Evolutionary conservation across 2,113 vertebrate genomes (phyloP), one percentile per base, ranked within the genome.

Genomic region (Alouatta palliata): DNA sequence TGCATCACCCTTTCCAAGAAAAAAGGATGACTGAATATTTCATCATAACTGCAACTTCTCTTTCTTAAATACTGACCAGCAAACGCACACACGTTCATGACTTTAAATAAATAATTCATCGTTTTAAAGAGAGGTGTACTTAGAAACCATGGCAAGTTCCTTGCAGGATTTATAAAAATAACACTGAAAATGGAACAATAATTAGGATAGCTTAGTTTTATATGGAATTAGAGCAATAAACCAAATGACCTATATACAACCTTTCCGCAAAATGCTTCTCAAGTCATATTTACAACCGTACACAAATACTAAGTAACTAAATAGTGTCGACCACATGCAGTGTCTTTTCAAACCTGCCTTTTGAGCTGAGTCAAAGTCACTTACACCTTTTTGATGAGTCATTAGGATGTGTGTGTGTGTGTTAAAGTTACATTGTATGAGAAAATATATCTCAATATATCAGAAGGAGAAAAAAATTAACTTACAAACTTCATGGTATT

Each of bases 121-220:
- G 8, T 66, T 89, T 32, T 19, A 23, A 27, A 83, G 35, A 52
- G 68, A 87, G 7, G 1, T 47, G 8, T 54, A 21, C 47, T 4
- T 61, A 40, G 47, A 87, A 95, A 4, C 32, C 30, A 70, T 3
- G 5, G 30, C 19, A 86, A 79, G 8, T 64, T 87, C 58, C 64
- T 68, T 92, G 88, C 35, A 75, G 12, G 12, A 10, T 82, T 89
- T 20, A 35, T 81, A 82, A 87, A 95, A 93, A 85, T 76, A 77
- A 88, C 96, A 83, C 20, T 87, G 16, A 1, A 49, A 75, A 73
- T 52, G 25, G 12, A 94, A 61, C 3, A 76, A 49, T 30, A 81
- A 95, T 71, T 76, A 77, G 32, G n/a, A 23, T 47, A 76, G 20
- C 32, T 82, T 93, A 25, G 3, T 82, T 94, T 97, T 54, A 70